Evolutionary conservation across 2,797 vertebrate genomes (phyloP).

Genomic region (Rousettus madagascariensis): DNA sequence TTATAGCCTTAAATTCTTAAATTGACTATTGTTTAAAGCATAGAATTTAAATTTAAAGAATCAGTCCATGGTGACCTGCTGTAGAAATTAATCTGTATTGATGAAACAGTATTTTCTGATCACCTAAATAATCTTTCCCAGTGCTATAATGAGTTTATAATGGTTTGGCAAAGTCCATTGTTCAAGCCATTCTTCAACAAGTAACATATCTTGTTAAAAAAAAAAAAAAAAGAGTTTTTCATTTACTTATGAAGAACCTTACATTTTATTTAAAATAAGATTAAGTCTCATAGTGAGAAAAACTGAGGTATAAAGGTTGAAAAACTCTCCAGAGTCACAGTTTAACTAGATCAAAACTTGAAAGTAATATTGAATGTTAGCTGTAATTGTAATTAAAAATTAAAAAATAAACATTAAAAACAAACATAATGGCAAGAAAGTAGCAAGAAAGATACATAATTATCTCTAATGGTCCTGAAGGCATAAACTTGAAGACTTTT

Average conservation of each 20-base stretch:
- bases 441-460: neutral
- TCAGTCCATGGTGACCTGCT: neutral
- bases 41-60: constrained; percentile 27
- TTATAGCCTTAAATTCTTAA: neutral
- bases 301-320: neutral
- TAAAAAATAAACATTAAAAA: neutral
- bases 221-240: neutral
- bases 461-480: neutral
- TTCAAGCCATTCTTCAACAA: neutral
- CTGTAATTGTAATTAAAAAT: neutral
- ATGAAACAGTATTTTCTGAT: neutral
- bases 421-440: neutral
- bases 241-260: constrained; percentile 16
- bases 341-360: constrained; percentile 20
- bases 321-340: neutral
- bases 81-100: constrained; percentile 27
- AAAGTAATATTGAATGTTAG: neutral
- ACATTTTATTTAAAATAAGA: constrained; percentile 26
- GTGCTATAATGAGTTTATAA: neutral
- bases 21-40: neutral
- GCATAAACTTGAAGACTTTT: neutral
- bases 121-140: neutral
- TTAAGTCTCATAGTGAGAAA: neutral
- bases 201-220: neutral
- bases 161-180: neutral